Base-by-base conservation (phyloP, 2,888 invertebrate genomes). In the Pyrrhia umbra region DNA sequence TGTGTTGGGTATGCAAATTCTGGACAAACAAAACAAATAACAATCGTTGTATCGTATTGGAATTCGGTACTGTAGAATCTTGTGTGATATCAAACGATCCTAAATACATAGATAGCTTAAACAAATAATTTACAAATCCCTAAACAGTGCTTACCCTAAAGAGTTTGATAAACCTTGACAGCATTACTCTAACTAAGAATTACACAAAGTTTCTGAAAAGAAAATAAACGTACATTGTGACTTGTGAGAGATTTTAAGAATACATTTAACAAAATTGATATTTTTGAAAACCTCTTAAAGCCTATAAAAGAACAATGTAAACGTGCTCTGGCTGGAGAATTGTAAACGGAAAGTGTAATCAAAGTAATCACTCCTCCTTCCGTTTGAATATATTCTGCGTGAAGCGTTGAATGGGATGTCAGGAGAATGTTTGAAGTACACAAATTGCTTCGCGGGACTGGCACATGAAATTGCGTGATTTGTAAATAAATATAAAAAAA, bases 351-450 rank as follows among this genome's bases (percentile, higher is more conserved):
- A 87, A 84, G 81, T 82, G 82, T 87, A 87, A 88, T 88, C 84
- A 84, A 85, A 85, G 84, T 87, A 87, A 89, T 87, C 83, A 81
- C 73, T 82, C 68, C 77, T 82, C 83, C 83, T 84, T 85, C 83
- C 84, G 84, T 85, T 85, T 83, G 84, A 83, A 87, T 86, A 83
- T 87, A 84, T 86, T 85, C 79, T 79, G 82, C 75, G 78, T 82
- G 73, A 79, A 81, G 78, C 83, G 72, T 67, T 73, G 78, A 85
- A 85, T 82, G 75, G 80, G 80, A 75, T 74, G 76, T 62, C 71
- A 74, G 74, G 76, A 75, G 76, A 75, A 78, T 65, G 64, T 73
- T 77, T 71, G 80, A 76, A 76, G 81, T 70, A 79, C 80, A 79
- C 79, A 85, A 86, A 87, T 84, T 83, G 84, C 82, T 61, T 54